Base-by-base conservation (phyloP, 2,113 vertebrate genomes). In the Mohoua ochrocephala region DNA sequence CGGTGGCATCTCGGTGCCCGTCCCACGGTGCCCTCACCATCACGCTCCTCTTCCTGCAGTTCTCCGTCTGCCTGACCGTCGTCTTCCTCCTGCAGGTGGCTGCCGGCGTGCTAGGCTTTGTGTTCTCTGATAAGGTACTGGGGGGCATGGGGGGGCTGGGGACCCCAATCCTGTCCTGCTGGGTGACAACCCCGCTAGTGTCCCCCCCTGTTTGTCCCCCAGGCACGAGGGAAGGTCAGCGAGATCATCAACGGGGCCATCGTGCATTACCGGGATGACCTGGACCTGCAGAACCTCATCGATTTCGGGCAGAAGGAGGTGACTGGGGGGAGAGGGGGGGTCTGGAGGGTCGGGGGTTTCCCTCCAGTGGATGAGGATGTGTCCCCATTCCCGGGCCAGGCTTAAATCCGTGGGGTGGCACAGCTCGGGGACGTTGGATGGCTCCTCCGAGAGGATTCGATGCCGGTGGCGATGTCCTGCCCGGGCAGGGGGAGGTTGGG, bases 41-140 rank as follows among this genome's bases (percentile, higher is more conserved):
- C 75, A 4, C 16, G 0, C 8, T 68, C 56, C 76, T 93, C 49
- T 12, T 6, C 64, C 82, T 7, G 4, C 97, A 99, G 99, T 99
- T 99, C 97, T 99, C 98, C 8, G n/a, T 99, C 93, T 99, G 97
- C 91, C 96, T 99, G 93, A 99, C 98, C 4, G 3, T 99, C 13
- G 93, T 99, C 95, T 99, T 99, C 97, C 80, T 99, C 90, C 98
- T 99, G 18, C 99, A 99, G 96, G 93, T 99, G 97, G 91, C 95
- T 3, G 98, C 98, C 4, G 99, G 99, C 2, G 54, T 99, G 90
- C 97, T 99, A 83, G 99, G 99, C 75, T 99, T 99, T 26, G 37
- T 99, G 92, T 99, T 99, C 97, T 98, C 99, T 1, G 99, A 99
- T 87, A 98, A 99, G 99, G 99, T 99, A 68, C 35, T 1, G 23